Conservation (phyloP, 2,113 vertebrate species). For the Romanogobio albipinnatus region DNA sequence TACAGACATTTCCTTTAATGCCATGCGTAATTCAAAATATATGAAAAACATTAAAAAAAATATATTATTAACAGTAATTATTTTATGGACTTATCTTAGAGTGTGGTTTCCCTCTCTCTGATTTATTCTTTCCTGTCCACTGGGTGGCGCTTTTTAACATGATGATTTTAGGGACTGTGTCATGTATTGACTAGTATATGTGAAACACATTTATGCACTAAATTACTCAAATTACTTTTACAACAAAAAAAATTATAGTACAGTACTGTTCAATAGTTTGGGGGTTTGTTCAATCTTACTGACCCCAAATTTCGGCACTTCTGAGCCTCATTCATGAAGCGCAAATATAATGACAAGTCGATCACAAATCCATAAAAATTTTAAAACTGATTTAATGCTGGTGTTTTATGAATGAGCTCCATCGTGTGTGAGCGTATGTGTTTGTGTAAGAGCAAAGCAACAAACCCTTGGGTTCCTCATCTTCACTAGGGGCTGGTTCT, state of each 20-base stretch:
- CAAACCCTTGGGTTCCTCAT: slow-evolving; percentile 96
- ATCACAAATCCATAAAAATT: background rate
- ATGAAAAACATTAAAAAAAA: too few species aligned
- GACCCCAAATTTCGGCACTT: background rate
- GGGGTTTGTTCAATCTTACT: background rate
- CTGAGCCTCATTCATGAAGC: background rate
- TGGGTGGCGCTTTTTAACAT: too few species aligned
- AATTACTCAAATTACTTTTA: background rate
- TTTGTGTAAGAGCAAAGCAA: slow-evolving; percentile 67
- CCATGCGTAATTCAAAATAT: too few species aligned
- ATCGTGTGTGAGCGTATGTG: background rate
- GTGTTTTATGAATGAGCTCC: background rate
- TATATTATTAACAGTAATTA: too few species aligned
- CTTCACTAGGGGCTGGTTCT: slow-evolving; percentile 77
- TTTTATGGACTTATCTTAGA: too few species aligned
- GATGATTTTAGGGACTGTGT: background rate
- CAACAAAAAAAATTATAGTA: background rate
- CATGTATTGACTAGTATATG: background rate
- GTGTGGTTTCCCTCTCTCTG: too few species aligned
- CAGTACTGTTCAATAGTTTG: background rate
- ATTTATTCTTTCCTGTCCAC: too few species aligned
- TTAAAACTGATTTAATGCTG: background rate
- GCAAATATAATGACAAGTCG: background rate
- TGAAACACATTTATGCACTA: background rate
- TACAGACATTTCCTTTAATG: too few species aligned